Evolutionary conservation across 2,113 vertebrate genomes (phyloP).

Genomic region (Dipodomys spectabilis): DNA sequence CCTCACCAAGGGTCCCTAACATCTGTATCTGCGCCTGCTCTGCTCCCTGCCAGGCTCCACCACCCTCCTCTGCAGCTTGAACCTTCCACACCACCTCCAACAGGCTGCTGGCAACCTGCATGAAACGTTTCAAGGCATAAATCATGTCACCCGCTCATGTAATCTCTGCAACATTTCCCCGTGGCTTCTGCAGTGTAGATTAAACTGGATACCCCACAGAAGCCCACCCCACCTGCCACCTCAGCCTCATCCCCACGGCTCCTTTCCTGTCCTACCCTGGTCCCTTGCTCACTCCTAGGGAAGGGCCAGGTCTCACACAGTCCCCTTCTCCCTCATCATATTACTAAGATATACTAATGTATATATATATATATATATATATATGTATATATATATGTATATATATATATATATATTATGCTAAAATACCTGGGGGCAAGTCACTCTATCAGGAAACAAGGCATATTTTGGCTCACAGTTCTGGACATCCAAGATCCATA

Average conservation of each 20-base stretch:
- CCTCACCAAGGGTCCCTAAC: neutral
- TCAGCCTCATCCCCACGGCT: neutral
- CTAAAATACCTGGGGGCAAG: neutral
- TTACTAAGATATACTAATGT: neutral
- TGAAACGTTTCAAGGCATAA: neutral
- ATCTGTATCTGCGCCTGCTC: neutral
- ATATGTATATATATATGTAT: too few relatives aligned
- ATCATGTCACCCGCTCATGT: neutral
- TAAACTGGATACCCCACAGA: neutral
- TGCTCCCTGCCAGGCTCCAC: neutral
- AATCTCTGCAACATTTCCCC: neutral
- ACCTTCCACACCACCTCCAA: neutral
- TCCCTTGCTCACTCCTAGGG: neutral
- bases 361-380: too few relatives aligned
- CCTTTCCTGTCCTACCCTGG: neutral
- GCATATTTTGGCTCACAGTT: neutral
- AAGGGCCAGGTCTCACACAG: rapidly evolving
- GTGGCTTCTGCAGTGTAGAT: neutral
- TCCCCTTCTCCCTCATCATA: neutral
- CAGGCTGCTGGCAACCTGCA: neutral
- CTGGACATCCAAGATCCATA: neutral
- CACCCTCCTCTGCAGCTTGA: neutral
- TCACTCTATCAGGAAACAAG: neutral
- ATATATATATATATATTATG: neutral
- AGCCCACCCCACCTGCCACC: neutral